Percentiles rank a stretch among this genome's conserved stretches.
These are phyloP conservation scores for Morpho achilles DNA, from an alignment of 2,888 invertebrate species.

Conservation along the genomic window DNA sequence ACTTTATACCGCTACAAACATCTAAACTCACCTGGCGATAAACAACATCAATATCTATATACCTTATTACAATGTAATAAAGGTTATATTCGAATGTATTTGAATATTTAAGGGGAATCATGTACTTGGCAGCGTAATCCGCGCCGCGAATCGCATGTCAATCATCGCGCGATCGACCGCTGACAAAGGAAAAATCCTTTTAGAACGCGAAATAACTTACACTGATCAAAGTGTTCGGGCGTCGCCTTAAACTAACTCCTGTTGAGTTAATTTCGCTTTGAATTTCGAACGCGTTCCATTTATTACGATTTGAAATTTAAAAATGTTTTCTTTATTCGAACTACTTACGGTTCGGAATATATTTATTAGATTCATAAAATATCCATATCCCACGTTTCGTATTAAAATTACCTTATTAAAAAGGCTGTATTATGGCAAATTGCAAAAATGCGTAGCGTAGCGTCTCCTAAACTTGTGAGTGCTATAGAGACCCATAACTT, in stretches of 20 bases:
- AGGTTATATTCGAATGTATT: constrained; percentile 23
- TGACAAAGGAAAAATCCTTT: constrained; percentile 77
- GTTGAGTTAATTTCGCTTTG: constrained; percentile 59
- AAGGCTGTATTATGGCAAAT: too few relatives aligned
- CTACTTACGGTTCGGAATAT: too few relatives aligned
- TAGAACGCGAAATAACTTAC: constrained; percentile 53
- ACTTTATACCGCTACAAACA: constrained; percentile 31
- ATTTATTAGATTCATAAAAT: too few relatives aligned
- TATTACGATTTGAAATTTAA: too few relatives aligned
- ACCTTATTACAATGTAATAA: constrained; percentile 22
- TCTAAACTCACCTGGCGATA: constrained; percentile 21
- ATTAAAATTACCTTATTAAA: too few relatives aligned
- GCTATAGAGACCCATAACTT: constrained; percentile 17
- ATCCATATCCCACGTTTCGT: too few relatives aligned
- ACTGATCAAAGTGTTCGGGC: constrained; percentile 66
- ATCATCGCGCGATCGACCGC: constrained; percentile 65
- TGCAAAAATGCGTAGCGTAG: too few relatives aligned
- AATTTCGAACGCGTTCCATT: not conserved
- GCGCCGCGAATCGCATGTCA: constrained; percentile 68
- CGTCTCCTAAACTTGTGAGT: too few relatives aligned
- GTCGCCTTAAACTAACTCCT: constrained; percentile 59
- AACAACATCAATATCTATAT: constrained; percentile 2
- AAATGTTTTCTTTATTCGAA: too few relatives aligned
- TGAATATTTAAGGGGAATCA: constrained; percentile 4
- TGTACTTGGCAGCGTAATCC: constrained; percentile 47